Base-by-base conservation (phyloP, 2,797 vertebrate genomes). In the Pachyuromys duprasi region DNA sequence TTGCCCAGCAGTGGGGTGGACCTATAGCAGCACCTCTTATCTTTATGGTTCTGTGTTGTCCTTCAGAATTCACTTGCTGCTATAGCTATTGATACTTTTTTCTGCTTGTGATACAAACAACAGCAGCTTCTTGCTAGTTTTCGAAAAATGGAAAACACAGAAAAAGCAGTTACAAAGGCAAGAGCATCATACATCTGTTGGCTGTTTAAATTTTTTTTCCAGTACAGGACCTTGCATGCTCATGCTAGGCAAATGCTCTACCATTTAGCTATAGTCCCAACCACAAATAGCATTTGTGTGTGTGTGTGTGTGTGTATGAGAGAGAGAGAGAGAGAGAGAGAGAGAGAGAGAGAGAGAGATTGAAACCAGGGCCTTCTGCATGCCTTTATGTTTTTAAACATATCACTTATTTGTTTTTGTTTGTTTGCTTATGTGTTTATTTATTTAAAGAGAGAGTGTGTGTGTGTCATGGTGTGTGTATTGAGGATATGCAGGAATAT, bases 1-100 rank as follows among this genome's bases (percentile, higher is more conserved):
- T 96, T 92, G 94, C 31, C 57, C 63, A 2, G 0, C 45, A 4
- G 2, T 20, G 24, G 20, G 12, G 24, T 1, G n/a, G 17, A 4
- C 22, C 31, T 20, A 1, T 1, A 2, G 33, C 28, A 70, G 17
- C 8, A 0, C 4, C 3, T 18, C 13, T 89, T 55, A 65, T 76
- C 90, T 92, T 88, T 75, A 90, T 31, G 55, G 39, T 12, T 53
- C 33, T 49, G n/a, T 36, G 45, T 18, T 15, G 15, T 22, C 36
- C 57, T 80, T 22, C 42, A 15, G 49, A 49, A 49, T 67, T 60
- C 31, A 49, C 14, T 62, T 57, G 55, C 62, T 70, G 93, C 49
- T 36, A 49, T 60, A 49, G 33, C 24, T 36, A 39, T 57, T 49
- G 26, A 42, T 14, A 26, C 8, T 72, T 75, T 28, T 55, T 36